Base-by-base conservation (phyloP, 2,797 vertebrate genomes). In the Pyrocephalus nanus region DNA sequence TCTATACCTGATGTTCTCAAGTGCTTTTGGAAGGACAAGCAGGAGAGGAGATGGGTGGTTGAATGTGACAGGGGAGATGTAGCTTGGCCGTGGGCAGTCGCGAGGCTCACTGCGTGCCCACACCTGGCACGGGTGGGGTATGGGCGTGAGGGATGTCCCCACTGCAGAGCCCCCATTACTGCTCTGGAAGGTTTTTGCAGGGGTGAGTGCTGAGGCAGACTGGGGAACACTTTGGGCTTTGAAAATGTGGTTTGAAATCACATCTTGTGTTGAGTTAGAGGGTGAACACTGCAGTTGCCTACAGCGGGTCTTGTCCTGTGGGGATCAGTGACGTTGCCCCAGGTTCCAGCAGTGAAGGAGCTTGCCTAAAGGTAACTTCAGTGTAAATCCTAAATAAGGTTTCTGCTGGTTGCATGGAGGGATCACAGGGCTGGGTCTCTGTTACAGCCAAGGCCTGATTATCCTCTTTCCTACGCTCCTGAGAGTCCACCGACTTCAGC, bases 401-500 rank as follows among this genome's bases (percentile, higher is more conserved):
- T 83, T 92, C 40, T 93, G 69, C 73, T 84, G n/a, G 50, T 72
- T 69, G 62, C 29, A 14, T 3, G 48, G 79, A 55, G 62, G 25
- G 61, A 71, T 91, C 78, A 38, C 45, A 45, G 48, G 64, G 60
- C 30, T 57, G 60, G 55, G 32, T 62, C 51, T 78, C 79, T 88
- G 36, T 67, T 66, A 70, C 51, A 88, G 17, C 66, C 14, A 40
- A 57, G 79, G 38, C 73, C 76, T 54, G 74, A 93, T 93, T 96
- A 88, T 91, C 57, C 64, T 82, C 91, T 94, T 88, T 80, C 86
- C 50, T 86, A 51, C n/a, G 3, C 66, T 79, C 62, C 8, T 32
- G 70, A 91, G 90, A 86, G 86, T 93, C 71, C 30, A 67, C 71
- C 4, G 83, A 42, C 73, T 82, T 94, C 62, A 60, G 78, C 84